phyloP scores from a whole-genome alignment of 2,888 invertebrate genomes.

The Cephus spinipes region DNA sequence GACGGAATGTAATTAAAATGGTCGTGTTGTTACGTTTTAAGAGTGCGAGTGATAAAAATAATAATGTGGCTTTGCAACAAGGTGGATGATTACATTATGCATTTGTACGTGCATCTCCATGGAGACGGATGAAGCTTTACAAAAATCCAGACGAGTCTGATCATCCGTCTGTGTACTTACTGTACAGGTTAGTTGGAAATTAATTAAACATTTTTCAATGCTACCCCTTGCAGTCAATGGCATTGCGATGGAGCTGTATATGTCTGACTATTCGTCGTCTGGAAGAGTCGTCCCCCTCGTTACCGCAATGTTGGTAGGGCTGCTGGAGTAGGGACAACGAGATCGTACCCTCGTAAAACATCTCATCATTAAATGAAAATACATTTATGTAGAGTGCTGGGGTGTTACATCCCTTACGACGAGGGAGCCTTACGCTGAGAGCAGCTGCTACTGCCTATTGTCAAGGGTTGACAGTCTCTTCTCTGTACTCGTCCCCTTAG shows the following conservation, averaged over 20 bases:
- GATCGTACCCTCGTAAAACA: constrained; percentile 14
- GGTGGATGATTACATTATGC: neutral
- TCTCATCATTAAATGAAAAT: constrained; percentile 34
- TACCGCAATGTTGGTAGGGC: neutral
- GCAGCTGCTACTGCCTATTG: constrained; percentile 23
- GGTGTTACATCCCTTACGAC: neutral
- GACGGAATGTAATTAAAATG: neutral
- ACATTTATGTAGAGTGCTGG: constrained; percentile 26
- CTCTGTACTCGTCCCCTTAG: neutral
- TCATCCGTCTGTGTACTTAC: neutral
- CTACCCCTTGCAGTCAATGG: neutral
- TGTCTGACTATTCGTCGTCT: neutral
- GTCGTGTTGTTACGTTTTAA: neutral
- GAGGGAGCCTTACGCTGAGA: neutral
- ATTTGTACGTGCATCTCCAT: neutral
- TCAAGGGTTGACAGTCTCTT: constrained; percentile 7
- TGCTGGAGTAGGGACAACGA: neutral
- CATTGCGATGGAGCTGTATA: neutral
- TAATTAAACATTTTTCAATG: constrained; percentile 7
- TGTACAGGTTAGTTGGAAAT: neutral
- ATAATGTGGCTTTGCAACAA: neutral
- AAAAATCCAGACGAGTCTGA: neutral
- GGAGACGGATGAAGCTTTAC: neutral
- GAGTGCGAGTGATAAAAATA: neutral
- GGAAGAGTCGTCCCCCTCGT: constrained; percentile 4